These are phyloP conservation scores for Hermetia illucens DNA, from an alignment of 1,140 invertebrate species.

Conservation along the genomic window DNA sequence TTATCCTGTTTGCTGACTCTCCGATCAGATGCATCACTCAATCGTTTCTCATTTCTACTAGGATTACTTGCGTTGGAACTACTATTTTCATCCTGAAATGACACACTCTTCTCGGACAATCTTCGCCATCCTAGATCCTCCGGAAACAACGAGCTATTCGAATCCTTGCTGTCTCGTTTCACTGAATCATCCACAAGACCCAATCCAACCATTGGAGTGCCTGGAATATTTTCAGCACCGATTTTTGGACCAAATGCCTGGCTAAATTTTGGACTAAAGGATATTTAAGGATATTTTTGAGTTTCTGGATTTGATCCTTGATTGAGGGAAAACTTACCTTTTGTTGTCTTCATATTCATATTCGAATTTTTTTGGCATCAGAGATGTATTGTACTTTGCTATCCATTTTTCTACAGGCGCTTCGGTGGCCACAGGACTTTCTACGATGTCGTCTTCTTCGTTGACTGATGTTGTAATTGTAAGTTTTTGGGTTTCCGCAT, in stretches of 20 bases:
- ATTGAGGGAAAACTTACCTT: background rate
- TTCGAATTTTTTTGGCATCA: background rate
- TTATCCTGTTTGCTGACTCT: conserved; percentile 24
- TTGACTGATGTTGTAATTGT: background rate
- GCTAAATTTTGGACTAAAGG: background rate
- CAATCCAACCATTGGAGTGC: conserved; percentile 5
- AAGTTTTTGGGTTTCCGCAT: background rate
- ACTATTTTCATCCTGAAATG: no score
- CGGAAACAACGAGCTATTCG: background rate
- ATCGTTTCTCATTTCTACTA: background rate
- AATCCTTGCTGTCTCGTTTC: background rate
- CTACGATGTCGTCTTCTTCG: conserved; percentile 1
- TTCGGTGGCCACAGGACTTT: conserved; percentile 1
- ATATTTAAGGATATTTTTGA: background rate
- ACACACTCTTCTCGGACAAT: background rate
- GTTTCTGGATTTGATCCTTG: background rate
- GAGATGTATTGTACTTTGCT: background rate
- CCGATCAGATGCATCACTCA: conserved; percentile 7
- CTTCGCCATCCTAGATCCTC: background rate
- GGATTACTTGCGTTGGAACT: background rate
- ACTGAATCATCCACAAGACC: background rate
- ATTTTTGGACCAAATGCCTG: conserved; percentile 6
- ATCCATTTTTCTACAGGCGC: background rate
- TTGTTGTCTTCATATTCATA: background rate
- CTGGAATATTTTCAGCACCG: conserved; percentile 3